Conservation (phyloP, 2,888 invertebrate genomes). For the Papilio demoleus region DNA sequence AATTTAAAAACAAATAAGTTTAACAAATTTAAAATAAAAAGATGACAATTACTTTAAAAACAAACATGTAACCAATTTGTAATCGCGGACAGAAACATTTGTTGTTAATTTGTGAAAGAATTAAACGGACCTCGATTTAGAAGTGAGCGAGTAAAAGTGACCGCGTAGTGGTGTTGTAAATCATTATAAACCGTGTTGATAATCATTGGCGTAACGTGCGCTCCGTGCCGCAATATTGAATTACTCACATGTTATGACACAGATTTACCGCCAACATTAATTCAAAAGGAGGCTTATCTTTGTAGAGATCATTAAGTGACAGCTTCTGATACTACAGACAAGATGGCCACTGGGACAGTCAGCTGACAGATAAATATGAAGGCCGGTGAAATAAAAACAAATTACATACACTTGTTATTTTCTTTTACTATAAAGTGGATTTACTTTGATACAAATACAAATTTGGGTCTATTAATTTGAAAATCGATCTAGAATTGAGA, state of each 20-base stretch:
- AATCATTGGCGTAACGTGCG: conserved; percentile 42
- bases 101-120: conserved; percentile 24
- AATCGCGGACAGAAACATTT: conserved; percentile 10
- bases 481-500: not conserved
- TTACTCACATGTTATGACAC: conserved; percentile 46
- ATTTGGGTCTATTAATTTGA: no score
- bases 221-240: conserved; percentile 48
- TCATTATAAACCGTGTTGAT: conserved; percentile 47
- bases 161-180: conserved; percentile 35
- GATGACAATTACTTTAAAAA: not conserved
- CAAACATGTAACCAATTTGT: conserved; percentile 4
- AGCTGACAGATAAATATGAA: conserved; percentile 21
- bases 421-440: not conserved
- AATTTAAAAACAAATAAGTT: not conserved
- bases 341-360: conserved; percentile 5
- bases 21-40: not conserved
- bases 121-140: conserved; percentile 16
- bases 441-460: not conserved
- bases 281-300: not conserved
- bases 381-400: conserved; percentile 5
- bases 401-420: not conserved
- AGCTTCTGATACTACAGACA: conserved; percentile 11
- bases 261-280: conserved; percentile 38
- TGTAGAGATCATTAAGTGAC: conserved; percentile 20
- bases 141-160: conserved; percentile 34